Percentiles rank a stretch among this genome's conserved stretches.
phyloP scores from a whole-genome alignment of 1,140 invertebrate genomes.

The Theocolax elegans region DNA sequence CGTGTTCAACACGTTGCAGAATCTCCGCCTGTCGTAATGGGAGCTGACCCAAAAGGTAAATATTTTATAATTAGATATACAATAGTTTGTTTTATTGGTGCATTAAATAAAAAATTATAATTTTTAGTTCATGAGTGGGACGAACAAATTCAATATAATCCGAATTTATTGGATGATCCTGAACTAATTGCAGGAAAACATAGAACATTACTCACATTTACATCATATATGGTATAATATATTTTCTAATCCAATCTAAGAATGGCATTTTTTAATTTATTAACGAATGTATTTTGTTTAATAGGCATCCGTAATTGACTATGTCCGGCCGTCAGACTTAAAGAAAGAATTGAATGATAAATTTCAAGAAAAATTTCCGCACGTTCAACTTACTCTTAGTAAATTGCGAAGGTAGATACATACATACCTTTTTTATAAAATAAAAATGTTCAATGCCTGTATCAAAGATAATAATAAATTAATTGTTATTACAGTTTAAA shows the following conservation, averaged over 20 bases:
- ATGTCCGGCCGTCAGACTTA: slow-evolving; percentile 94
- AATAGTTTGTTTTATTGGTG: too few relatives aligned
- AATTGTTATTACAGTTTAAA: slow-evolving; percentile 79
- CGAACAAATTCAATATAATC: slow-evolving; percentile 77
- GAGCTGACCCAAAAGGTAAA: slow-evolving; percentile 68
- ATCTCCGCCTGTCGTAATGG: slow-evolving; percentile 72
- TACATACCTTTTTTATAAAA: background rate
- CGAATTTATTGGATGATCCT: slow-evolving; percentile 93
- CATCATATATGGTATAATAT: slow-evolving; percentile 92
- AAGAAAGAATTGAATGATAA: slow-evolving; percentile 99
- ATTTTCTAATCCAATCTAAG: background rate
- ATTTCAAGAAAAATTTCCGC: slow-evolving; percentile 94
- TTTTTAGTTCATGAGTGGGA: slow-evolving; percentile 66
- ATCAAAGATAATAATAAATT: slow-evolving; percentile 36
- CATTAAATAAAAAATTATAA: background rate
- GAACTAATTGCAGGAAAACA: slow-evolving; percentile 96
- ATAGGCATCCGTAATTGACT: slow-evolving; percentile 94
- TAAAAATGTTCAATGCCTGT: background rate
- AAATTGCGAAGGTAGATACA: slow-evolving; percentile 89
- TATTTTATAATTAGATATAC: too few relatives aligned
- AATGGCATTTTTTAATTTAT: slow-evolving; percentile 6
- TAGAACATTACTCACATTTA: slow-evolving; percentile 92
- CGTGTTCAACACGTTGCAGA: slow-evolving; percentile 68
- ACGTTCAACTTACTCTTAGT: slow-evolving; percentile 94
- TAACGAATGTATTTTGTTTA: slow-evolving; percentile 33